Evolutionary conservation across 2,113 vertebrate genomes (phyloP).

Genomic region (Lagopus muta): DNA sequence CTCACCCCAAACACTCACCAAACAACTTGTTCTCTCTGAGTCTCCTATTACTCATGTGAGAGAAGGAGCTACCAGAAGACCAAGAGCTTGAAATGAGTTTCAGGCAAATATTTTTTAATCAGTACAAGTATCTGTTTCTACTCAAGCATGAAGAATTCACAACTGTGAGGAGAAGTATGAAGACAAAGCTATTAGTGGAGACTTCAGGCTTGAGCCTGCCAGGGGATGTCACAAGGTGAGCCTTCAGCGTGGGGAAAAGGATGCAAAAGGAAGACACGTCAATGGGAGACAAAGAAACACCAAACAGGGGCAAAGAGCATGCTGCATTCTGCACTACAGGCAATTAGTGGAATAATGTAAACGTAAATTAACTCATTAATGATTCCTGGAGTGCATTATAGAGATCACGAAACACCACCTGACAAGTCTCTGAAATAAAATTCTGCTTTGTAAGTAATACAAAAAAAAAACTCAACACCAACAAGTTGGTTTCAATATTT

Average conservation of each 20-base stretch:
- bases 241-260: not conserved
- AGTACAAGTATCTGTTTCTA: not conserved
- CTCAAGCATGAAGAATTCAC: not conserved
- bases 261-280: not conserved
- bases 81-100: not conserved
- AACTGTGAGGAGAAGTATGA: not conserved
- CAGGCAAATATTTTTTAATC: not conserved
- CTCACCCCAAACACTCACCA: not conserved
- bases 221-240: not conserved
- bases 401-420: not conserved
- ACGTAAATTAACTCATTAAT: conserved; percentile 30
- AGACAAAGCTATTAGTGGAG: not conserved
- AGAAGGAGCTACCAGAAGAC: not conserved
- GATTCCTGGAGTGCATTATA: not conserved
- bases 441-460: not conserved
- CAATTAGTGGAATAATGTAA: not conserved
- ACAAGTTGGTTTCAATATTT: conserved; percentile 45
- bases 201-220: not conserved
- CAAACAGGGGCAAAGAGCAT: not conserved
- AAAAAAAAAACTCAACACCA: not conserved
- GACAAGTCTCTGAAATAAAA: not conserved
- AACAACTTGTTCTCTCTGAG: not conserved
- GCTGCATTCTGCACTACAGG: not conserved
- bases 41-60: not conserved
- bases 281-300: not conserved